phyloP scores from a whole-genome alignment of 2,113 vertebrate genomes.

The Turdus rufiventris region DNA sequence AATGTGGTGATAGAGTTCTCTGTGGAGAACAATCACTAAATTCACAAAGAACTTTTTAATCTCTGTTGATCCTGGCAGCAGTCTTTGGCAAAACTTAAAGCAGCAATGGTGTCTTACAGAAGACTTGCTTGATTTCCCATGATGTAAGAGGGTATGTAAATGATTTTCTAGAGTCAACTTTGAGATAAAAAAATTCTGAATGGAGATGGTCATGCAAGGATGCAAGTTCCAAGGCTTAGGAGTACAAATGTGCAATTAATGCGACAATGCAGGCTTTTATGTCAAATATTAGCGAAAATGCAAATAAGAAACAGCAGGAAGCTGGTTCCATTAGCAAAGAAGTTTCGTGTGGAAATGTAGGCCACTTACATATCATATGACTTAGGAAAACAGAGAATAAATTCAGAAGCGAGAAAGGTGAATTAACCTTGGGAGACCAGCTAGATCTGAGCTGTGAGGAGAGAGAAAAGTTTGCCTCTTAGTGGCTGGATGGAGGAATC shows the following conservation, averaged over 20 bases:
- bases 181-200: not conserved
- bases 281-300: not conserved
- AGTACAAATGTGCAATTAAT: not conserved
- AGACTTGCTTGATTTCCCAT: not conserved
- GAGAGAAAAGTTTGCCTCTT: not conserved
- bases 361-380: not conserved
- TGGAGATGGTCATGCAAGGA: not conserved
- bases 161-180: not conserved
- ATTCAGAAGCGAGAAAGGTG: not conserved
- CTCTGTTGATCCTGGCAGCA: constrained; percentile 32
- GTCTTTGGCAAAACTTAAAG: not conserved
- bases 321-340: not conserved
- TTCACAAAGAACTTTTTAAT: not conserved
- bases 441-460: not conserved
- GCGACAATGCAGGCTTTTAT: rapidly evolving
- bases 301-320: not conserved
- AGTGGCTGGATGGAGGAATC: not conserved
- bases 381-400: not conserved
- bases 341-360: not conserved
- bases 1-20: not conserved
- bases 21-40: not conserved
- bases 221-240: not conserved
- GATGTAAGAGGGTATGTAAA: not conserved
- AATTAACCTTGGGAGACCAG: not conserved
- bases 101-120: not conserved